These are phyloP conservation scores for Dioctria linearis DNA, from an alignment of 2,888 invertebrate genomes.

Conservation along the genomic window DNA sequence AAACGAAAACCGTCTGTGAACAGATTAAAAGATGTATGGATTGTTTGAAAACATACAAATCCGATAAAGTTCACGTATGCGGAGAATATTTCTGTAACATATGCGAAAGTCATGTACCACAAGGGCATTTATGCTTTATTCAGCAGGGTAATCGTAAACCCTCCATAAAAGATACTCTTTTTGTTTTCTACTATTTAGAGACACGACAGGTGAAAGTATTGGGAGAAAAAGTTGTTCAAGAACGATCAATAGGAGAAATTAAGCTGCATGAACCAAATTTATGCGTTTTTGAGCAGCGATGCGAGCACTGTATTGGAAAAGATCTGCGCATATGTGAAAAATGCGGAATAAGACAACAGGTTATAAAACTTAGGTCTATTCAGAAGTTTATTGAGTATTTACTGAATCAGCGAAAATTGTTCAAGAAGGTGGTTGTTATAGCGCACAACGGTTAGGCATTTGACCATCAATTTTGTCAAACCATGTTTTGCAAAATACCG, in stretches of 20 bases:
- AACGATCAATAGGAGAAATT: background rate
- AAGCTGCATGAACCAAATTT: slow-evolving; percentile 48
- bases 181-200: slow-evolving; percentile 40
- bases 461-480: too few species aligned
- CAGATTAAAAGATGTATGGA: slow-evolving; percentile 6
- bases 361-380: too few species aligned
- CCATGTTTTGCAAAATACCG: too few species aligned
- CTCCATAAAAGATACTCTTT: slow-evolving; percentile 24
- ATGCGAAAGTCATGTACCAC: slow-evolving; percentile 20
- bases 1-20: slow-evolving; percentile 7
- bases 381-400: too few species aligned
- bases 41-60: slow-evolving; percentile 18
- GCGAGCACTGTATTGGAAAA: slow-evolving; percentile 20
- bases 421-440: too few species aligned
- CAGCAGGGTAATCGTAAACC: slow-evolving; percentile 20
- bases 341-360: background rate
- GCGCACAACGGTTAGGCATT: too few species aligned
- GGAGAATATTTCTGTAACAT: slow-evolving; percentile 45
- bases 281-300: slow-evolving; percentile 44
- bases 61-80: slow-evolving; percentile 2
- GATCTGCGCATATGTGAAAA: slow-evolving; percentile 28
- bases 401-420: too few species aligned
- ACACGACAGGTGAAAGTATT: slow-evolving; percentile 22
- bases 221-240: slow-evolving; percentile 8
- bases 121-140: slow-evolving; percentile 28